Evolutionary conservation across 2,888 invertebrate species (phyloP).

Genomic region (Phengaris alcon): DNA sequence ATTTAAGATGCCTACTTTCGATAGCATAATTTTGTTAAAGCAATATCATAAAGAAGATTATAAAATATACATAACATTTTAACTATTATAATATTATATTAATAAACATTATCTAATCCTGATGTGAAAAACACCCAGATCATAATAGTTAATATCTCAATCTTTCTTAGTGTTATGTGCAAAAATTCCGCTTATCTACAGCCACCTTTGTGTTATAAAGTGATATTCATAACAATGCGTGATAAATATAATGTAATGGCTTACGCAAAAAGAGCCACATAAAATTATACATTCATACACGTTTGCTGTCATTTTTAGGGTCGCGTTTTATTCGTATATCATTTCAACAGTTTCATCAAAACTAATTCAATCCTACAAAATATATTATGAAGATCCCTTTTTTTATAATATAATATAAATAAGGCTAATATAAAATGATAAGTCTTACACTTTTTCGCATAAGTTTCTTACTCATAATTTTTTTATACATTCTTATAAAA

Average conservation of each 20-base stretch:
- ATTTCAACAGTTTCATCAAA: not conserved
- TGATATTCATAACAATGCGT: conserved; percentile 15
- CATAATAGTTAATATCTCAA: not conserved
- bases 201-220: conserved; percentile 5
- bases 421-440: no score
- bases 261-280: not conserved
- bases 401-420: not conserved
- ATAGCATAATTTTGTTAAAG: no score
- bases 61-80: no score
- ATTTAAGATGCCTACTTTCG: no score
- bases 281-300: conserved; percentile 11
- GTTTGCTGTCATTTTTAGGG: not conserved
- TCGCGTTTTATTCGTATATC: not conserved
- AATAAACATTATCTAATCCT: no score
- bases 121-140: not conserved
- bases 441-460: no score
- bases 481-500: not conserved
- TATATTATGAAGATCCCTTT: not conserved
- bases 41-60: no score
- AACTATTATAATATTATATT: no score
- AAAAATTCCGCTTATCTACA: not conserved
- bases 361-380: not conserved
- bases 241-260: not conserved
- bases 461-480: no score
- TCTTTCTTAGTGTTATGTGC: not conserved